Base-by-base conservation (phyloP, 1,140 invertebrate species). In the Teleogryllus occipitalis region DNA sequence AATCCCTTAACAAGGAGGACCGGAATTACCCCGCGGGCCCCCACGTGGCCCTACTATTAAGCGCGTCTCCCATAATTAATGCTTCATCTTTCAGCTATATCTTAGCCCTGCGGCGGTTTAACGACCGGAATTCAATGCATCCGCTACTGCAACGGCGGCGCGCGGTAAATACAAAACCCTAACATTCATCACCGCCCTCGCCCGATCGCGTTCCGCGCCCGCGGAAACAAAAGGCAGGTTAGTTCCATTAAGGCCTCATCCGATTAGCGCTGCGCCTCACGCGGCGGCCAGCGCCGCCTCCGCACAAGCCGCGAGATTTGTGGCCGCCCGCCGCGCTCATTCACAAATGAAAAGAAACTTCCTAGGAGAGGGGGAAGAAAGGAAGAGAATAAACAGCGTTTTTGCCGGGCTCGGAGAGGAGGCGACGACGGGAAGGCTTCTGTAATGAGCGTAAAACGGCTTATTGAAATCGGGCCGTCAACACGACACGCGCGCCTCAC, bases 71-170 rank as follows among this genome's bases (percentile, higher is more conserved):
- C 18, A 65, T 65, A 14, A 65, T 65, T 10, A 65, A 65, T 65
- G 54, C 54, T 65, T 65, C 54, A 65, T 65, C 54, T 65, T 65
- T 65, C 54, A 65, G 54, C 54, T 10, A 65, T 65, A 65, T 65
- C 54, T 65, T 65, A 65, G 54, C 54, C 10, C 54, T 65, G 54
- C 10, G 18, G 54, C 54, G 54, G 54, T 65, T 65, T 65, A 65
- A 65, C 54, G 54, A 65, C 54, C 54, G 54, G 54, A 65, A 65
- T 65, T 65, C 54, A 65, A 65, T 65, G 54, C 54, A 65, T 65
- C 18, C 54, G 54, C 54, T 18, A 18, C 54, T 65, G 54, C 54
- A 65, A 65, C 18, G 54, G 10, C 54, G 18, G 54, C 54, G 18
- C 54, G 2, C 54, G 54, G 54, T 65, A 65, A 65, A 65, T 65